Base-by-base conservation (phyloP, 2,797 vertebrate genomes). In the Anisognathus igniventris region DNA sequence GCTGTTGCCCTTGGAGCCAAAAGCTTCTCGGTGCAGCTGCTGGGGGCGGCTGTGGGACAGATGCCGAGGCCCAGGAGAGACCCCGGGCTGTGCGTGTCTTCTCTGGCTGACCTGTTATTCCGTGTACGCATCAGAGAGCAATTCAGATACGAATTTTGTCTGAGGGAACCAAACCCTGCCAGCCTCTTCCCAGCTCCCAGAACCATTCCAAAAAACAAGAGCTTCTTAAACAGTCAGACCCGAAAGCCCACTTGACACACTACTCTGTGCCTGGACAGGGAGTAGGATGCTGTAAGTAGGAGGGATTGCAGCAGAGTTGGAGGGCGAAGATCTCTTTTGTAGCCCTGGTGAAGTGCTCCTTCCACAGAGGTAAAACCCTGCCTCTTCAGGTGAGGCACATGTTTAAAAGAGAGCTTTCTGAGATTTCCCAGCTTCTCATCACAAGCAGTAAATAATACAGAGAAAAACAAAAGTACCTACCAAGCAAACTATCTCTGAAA, bases 51-150 rank as follows among this genome's bases (percentile, higher is more conserved):
- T 14, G 44, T 1, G 7, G 28, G 33, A 37, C n/a, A 3, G 1
- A 17, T 4, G 48, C 42, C 2, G 2, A n/a, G 74, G 62, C 54
- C 37, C 48, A 6, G 66, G 68, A 7, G 45, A 33, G 31, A 11
- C 21, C 10, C 33, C 0, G 14, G 14, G 53, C 28, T 16, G 3
- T 0, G 31, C 31, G 4, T 3, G 37, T 27, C 47, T 65, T 45
- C 37, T 48, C 14, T 18, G 7, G 5, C 48, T 5, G 12, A 12
- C 9, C 2, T 8, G 18, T 15, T 33, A 44, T 10, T 33, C 2
- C 1, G 4, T 0, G 6, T 6, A 3, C 0, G 0, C 6, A 16
- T 8, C 6, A 3, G 13, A 37, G 23, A 48, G 35, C 17, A 2
- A 5, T 7, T 12, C 17, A 4, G 28, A 15, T 4, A 9, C 0